phyloP scores from a whole-genome alignment of 1,140 invertebrate species.

The Halesus radiatus region DNA sequence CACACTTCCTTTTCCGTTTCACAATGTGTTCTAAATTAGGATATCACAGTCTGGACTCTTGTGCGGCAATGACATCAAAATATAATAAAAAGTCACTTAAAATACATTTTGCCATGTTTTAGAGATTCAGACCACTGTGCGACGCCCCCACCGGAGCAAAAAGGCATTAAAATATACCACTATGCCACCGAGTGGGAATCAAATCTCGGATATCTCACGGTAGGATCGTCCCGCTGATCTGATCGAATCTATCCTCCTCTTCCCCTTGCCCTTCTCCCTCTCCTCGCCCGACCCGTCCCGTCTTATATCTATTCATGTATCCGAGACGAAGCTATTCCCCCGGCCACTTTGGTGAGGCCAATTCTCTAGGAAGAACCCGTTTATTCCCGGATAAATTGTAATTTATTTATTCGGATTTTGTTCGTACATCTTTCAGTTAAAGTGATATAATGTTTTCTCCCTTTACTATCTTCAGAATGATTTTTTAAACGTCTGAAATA shows the following conservation, averaged over 20 bases:
- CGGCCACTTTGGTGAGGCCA: background rate
- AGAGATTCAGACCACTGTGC: too few species aligned
- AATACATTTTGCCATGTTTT: too few species aligned
- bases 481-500: too few species aligned
- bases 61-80: too few species aligned
- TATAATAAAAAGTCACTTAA: too few species aligned
- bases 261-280: background rate
- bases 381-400: background rate
- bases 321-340: background rate
- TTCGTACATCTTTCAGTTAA: too few species aligned
- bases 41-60: too few species aligned
- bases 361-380: conserved; percentile 1
- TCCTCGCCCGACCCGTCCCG: background rate
- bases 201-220: conserved; percentile 27
- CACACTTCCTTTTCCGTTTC: too few species aligned
- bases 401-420: too few species aligned
- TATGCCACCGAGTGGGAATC: conserved; percentile 10
- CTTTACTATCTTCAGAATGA: too few species aligned
- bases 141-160: background rate
- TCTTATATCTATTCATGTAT: background rate
- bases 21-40: too few species aligned
- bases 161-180: conserved; percentile 27
- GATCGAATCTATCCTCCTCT: background rate
- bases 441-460: too few species aligned
- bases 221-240: conserved; percentile 17